These are phyloP conservation scores for Oxyruncus cristatus DNA, from an alignment of 2,113 vertebrate genomes.

Conservation along the genomic window DNA sequence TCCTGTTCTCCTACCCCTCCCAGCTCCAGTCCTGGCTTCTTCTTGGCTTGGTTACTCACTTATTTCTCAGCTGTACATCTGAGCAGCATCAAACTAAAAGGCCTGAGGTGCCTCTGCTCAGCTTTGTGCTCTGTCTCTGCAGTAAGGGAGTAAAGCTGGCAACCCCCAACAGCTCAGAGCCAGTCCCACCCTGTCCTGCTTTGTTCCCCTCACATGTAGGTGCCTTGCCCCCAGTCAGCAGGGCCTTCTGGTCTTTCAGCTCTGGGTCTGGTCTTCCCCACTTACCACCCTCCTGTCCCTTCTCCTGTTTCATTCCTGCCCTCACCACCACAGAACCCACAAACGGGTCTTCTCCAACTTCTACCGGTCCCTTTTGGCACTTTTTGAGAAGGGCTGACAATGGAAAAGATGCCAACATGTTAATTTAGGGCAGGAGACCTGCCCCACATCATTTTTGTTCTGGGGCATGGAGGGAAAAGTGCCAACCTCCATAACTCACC, in stretches of 20 bases:
- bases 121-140: not conserved
- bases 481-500: not conserved
- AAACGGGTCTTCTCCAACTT: not conserved
- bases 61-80: not conserved
- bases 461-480: fast-evolving
- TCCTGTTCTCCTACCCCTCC: not conserved
- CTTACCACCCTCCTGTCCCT: not conserved
- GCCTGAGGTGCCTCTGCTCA: not conserved
- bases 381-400: not conserved
- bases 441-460: not conserved
- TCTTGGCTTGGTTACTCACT: not conserved
- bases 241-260: not conserved
- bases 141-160: not conserved
- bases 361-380: not conserved
- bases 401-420: not conserved
- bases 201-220: not conserved
- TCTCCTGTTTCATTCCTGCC: not conserved
- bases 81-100: not conserved
- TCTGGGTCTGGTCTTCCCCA: not conserved
- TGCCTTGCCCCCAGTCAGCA: not conserved
- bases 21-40: not conserved
- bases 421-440: not conserved
- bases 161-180: not conserved
- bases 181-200: not conserved
- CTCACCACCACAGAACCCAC: not conserved